Percentiles rank a stretch among this genome's conserved stretches.
phyloP scores from a whole-genome alignment of 92 coral and sea anemone species.

The Zoanthus sansibaricus region DNA sequence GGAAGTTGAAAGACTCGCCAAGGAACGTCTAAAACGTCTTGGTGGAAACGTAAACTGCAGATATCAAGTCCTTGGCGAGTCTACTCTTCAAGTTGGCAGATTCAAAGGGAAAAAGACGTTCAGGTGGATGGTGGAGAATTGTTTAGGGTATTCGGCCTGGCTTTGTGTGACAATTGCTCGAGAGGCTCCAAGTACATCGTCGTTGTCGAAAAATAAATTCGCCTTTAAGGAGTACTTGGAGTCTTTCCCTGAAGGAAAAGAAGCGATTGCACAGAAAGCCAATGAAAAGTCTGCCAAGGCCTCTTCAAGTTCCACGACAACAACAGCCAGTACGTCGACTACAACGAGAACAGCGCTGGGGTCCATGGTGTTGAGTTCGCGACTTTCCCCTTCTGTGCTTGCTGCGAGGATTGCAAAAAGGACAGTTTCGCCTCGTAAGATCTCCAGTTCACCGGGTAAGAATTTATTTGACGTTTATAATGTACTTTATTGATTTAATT shows the following conservation, averaged over 20 bases:
- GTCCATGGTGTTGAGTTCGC: slow-evolving; percentile 7
- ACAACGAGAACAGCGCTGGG: not conserved
- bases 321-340: not conserved
- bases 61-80: not conserved
- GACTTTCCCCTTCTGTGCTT: not conserved
- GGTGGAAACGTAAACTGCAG: not conserved
- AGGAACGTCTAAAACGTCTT: not conserved
- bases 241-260: slow-evolving; percentile 8
- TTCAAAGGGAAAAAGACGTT: not conserved
- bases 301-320: not conserved
- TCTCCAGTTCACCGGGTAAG: not conserved
- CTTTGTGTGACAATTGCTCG: not conserved
- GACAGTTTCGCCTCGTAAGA: not conserved
- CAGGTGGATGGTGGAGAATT: not conserved
- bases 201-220: not conserved
- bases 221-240: not conserved
- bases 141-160: not conserved
- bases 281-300: not conserved
- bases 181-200: not conserved
- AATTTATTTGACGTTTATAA: not conserved
- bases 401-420: not conserved
- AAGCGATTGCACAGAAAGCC: not conserved
- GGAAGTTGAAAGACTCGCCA: not conserved
- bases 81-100: not conserved
- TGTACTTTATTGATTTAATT: not conserved